A percentile compares a stretch with the other conserved stretches of the same genome.
phyloP scores from a whole-genome alignment of 2,797 vertebrate genomes.

The Ibycter americanus region DNA sequence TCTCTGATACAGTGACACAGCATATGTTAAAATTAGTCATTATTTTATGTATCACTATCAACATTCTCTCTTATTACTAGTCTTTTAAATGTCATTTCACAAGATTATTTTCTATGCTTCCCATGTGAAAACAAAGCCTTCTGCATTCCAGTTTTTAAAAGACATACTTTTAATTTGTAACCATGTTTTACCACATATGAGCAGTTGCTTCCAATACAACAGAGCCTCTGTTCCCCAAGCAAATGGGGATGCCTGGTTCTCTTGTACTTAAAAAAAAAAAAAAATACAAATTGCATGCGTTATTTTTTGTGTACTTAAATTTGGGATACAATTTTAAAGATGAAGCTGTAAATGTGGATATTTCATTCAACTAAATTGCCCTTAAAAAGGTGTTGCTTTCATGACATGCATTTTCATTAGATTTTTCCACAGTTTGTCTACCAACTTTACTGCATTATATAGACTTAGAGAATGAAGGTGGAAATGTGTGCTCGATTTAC shows the following conservation, averaged over 20 bases:
- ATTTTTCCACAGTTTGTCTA: background rate
- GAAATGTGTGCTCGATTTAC: background rate
- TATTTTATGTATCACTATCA: background rate
- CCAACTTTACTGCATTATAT: background rate
- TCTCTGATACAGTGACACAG: background rate
- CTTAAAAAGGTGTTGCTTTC: background rate
- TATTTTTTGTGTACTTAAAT: background rate
- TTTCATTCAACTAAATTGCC: background rate
- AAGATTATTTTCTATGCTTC: background rate
- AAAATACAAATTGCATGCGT: accelerated
- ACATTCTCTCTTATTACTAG: background rate
- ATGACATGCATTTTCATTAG: background rate
- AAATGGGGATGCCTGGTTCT: background rate
- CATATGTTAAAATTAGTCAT: background rate
- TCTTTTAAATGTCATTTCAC: background rate
- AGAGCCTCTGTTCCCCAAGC: background rate
- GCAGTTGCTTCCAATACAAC: background rate
- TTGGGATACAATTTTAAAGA: background rate
- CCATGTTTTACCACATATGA: background rate
- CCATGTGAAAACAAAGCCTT: background rate
- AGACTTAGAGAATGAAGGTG: background rate
- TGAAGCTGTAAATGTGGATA: background rate
- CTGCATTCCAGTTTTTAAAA: background rate
- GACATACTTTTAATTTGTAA: background rate
- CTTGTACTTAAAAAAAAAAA: background rate